Conservation (phyloP, 2,888 invertebrate genomes). For the Apomyelois bistriatella region DNA sequence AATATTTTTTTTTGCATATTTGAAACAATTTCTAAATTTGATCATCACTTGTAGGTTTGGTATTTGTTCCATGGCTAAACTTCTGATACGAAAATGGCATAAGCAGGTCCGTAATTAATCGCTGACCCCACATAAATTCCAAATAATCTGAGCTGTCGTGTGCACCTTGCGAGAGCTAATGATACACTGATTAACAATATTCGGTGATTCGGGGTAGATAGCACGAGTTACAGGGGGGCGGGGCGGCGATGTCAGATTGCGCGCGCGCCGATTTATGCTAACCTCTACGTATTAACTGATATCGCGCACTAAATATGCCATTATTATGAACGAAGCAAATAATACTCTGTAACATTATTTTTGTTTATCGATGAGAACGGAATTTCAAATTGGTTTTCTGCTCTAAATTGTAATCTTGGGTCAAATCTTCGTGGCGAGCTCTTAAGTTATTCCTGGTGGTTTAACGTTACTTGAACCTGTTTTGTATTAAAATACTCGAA, state of each 20-base stretch:
- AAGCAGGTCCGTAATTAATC: not conserved
- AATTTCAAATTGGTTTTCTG: slow-evolving; percentile 38
- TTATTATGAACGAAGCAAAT: slow-evolving; percentile 77
- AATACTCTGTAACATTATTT: slow-evolving; percentile 40
- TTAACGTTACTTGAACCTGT: slow-evolving; percentile 3
- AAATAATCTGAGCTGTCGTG: slow-evolving; percentile 10
- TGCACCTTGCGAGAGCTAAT: slow-evolving; percentile 53
- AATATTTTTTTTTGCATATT: no score
- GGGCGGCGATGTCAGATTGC: slow-evolving; percentile 71
- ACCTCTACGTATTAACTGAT: slow-evolving; percentile 75
- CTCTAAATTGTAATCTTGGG: slow-evolving; percentile 11
- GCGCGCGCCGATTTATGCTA: slow-evolving; percentile 70
- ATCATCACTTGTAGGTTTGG: not conserved
- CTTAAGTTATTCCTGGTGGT: slow-evolving; percentile 11
- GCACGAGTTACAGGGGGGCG: slow-evolving; percentile 61
- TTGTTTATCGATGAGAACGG: slow-evolving; percentile 66
- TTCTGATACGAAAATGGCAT: not conserved
- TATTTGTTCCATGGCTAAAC: not conserved
- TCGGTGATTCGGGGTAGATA: slow-evolving; percentile 74
- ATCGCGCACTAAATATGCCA: slow-evolving; percentile 77
- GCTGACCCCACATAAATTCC: slow-evolving; percentile 2
- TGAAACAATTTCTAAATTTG: no score
- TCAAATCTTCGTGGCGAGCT: not conserved
- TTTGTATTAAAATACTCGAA: not conserved
- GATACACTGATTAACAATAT: slow-evolving; percentile 80